These are phyloP conservation scores for Zygothrica quintamaculata DNA, from an alignment of 2,888 invertebrate genomes.

Conservation along the genomic window DNA sequence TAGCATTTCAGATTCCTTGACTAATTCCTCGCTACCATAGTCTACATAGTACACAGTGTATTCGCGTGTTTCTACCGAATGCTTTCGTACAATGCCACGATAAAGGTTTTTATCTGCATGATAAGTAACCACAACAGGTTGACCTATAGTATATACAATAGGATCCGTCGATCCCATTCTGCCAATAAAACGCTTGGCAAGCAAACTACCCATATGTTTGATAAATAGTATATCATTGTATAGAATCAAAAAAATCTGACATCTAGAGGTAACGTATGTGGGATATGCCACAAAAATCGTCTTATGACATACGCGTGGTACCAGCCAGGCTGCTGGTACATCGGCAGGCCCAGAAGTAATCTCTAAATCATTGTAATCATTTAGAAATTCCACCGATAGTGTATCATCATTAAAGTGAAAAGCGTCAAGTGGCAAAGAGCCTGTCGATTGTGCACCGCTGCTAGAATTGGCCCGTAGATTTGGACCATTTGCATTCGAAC, in stretches of 20 bases:
- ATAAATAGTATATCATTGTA: constrained; percentile 81
- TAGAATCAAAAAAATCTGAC: constrained; percentile 84
- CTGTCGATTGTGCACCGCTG: no score
- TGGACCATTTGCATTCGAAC: no score
- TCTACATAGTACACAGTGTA: constrained; percentile 90
- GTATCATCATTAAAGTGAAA: constrained; percentile 43
- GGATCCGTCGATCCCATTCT: constrained; percentile 13
- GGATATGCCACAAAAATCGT: constrained; percentile 87
- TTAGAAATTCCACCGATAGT: constrained; percentile 46
- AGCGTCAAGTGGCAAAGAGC: no score
- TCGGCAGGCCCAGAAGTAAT: constrained; percentile 28
- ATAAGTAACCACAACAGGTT: constrained; percentile 89
- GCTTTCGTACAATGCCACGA: constrained; percentile 85
- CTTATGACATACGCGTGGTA: constrained; percentile 85
- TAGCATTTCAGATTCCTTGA: constrained; percentile 86
- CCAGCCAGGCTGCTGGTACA: constrained; percentile 86
- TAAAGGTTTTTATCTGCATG: constrained; percentile 90
- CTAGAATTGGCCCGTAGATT: no score
- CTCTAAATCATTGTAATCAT: constrained; percentile 31
- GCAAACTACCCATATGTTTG: constrained; percentile 85
- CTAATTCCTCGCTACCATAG: constrained; percentile 92
- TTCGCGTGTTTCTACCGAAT: constrained; percentile 59
- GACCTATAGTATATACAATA: constrained; percentile 84
- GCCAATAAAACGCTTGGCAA: constrained; percentile 85
- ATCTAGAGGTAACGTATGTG: constrained; percentile 87